Conservation (phyloP, 2,888 invertebrate genomes). For the Polydrusus pterygomalis region DNA sequence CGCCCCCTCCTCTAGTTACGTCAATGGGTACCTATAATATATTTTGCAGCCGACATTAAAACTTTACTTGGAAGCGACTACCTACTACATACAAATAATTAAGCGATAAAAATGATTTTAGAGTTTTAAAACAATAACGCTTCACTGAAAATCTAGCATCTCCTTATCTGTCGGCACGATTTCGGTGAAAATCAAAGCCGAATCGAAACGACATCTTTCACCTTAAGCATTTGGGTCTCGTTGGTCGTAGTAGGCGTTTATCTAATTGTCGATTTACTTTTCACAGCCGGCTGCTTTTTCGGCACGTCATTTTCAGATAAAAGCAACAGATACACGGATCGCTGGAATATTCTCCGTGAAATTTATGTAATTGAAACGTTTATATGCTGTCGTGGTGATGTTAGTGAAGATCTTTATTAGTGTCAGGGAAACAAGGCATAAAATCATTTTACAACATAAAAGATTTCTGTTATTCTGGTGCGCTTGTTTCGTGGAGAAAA, state of each 20-base stretch:
- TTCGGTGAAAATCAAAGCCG: slow-evolving; percentile 55
- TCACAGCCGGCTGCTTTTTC: slow-evolving; percentile 58
- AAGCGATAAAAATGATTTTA: slow-evolving; percentile 23
- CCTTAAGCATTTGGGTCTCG: slow-evolving; percentile 54
- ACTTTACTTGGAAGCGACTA: no score
- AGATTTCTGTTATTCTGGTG: not conserved
- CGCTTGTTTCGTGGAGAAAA: not conserved
- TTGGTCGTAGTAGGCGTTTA: slow-evolving; percentile 55
- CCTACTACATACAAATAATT: slow-evolving; percentile 20
- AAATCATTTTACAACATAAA: slow-evolving; percentile 19
- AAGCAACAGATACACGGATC: slow-evolving; percentile 36
- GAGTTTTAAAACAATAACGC: slow-evolving; percentile 31
- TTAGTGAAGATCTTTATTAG: slow-evolving; percentile 49
- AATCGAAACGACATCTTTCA: slow-evolving; percentile 52
- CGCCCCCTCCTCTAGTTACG: no score
- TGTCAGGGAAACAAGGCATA: slow-evolving; percentile 34
- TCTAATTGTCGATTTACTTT: slow-evolving; percentile 57
- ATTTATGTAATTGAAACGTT: slow-evolving; percentile 51
- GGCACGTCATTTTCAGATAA: slow-evolving; percentile 51
- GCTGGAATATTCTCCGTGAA: slow-evolving; percentile 42
- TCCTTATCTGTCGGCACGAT: slow-evolving; percentile 49
- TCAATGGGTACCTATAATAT: no score
- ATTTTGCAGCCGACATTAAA: no score
- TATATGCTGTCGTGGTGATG: slow-evolving; percentile 45
- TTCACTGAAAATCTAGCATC: slow-evolving; percentile 34